These are phyloP conservation scores for Lampris incognitus DNA, from an alignment of 2,113 vertebrate genomes.

Conservation along the genomic window DNA sequence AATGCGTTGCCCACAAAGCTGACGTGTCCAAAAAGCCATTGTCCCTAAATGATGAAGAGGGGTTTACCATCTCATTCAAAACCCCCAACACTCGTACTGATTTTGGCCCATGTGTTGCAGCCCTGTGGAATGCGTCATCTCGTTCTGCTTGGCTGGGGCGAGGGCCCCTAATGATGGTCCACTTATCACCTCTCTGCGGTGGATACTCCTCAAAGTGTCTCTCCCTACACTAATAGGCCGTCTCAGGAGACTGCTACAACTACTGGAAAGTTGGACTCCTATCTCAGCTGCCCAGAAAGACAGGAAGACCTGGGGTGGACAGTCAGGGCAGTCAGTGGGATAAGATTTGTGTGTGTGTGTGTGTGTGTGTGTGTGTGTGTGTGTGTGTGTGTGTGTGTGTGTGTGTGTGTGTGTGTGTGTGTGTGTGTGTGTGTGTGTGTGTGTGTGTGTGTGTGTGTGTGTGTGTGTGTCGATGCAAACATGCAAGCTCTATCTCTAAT, in stretches of 20 bases:
- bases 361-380: too few species aligned
- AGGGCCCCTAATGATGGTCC: slow-evolving; percentile 68
- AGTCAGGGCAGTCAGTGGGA: slow-evolving; percentile 63
- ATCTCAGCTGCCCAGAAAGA: slow-evolving; percentile 61
- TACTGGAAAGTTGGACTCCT: slow-evolving; percentile 36
- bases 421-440: not conserved
- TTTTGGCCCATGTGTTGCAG: slow-evolving; percentile 59
- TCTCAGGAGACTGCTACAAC: slow-evolving; percentile 19
- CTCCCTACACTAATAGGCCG: slow-evolving; percentile 40
- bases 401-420: slow-evolving; percentile 34
- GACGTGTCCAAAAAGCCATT: slow-evolving; percentile 66
- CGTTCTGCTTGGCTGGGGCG: slow-evolving; percentile 64
- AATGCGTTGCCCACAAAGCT: slow-evolving; percentile 67
- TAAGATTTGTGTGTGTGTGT: slow-evolving; percentile 61
- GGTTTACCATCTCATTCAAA: slow-evolving; percentile 70
- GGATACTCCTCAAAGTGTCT: slow-evolving; percentile 58
- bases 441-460: slow-evolving; percentile 22
- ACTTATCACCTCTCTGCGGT: slow-evolving; percentile 63
- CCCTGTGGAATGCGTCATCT: slow-evolving; percentile 64
- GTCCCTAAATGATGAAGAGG: slow-evolving; percentile 66
- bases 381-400: slow-evolving; percentile 35
- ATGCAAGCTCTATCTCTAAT: not conserved
- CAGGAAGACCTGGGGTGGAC: slow-evolving; percentile 67
- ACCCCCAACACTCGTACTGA: slow-evolving; percentile 46
- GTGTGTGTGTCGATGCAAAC: slow-evolving; percentile 6